Percentiles rank a stretch among this genome's conserved stretches.
Evolutionary conservation across 2,113 vertebrate species (phyloP).

Genomic region (Ophthalmolycus amberensis): DNA sequence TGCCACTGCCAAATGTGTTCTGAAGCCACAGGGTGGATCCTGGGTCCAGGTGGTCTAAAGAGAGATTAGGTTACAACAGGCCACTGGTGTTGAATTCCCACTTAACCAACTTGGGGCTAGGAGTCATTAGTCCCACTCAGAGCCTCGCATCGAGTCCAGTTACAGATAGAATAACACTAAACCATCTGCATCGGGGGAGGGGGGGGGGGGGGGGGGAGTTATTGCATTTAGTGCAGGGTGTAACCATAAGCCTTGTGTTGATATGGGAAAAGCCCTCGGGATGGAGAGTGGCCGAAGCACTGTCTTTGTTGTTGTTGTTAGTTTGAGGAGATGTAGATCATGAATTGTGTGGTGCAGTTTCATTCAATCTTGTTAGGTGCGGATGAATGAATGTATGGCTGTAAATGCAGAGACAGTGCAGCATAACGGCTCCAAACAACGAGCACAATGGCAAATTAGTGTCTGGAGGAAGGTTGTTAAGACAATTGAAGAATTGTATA

Average conservation of each 20-base stretch:
- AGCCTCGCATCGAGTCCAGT: conserved; percentile 66
- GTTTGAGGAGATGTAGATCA: conserved; percentile 11
- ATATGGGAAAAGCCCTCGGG: conserved; percentile 62
- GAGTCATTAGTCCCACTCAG: conserved; percentile 76
- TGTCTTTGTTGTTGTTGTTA: conserved; percentile 11
- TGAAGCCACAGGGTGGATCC: conserved; percentile 42
- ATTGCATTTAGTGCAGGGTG: conserved; percentile 58
- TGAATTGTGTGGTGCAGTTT: conserved; percentile 7
- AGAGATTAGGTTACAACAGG: conserved; percentile 71
- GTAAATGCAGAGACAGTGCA: background rate
- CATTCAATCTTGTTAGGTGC: background rate
- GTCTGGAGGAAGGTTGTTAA: background rate
- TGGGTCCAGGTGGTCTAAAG: conserved; percentile 71
- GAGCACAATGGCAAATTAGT: background rate
- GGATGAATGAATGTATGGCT: background rate
- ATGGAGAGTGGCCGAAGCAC: background rate
- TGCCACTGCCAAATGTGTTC: conserved; percentile 45
- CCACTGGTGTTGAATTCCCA: conserved; percentile 69
- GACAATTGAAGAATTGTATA: background rate
- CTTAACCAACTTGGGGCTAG: conserved; percentile 74
- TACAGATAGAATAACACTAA: conserved; percentile 79
- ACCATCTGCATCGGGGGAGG: conserved; percentile 72
- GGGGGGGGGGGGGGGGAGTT: conserved; percentile 39
- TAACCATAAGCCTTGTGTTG: conserved; percentile 65
- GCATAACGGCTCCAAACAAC: background rate